Base-by-base conservation (phyloP, 2,113 vertebrate species). In the Rallus limicola region DNA sequence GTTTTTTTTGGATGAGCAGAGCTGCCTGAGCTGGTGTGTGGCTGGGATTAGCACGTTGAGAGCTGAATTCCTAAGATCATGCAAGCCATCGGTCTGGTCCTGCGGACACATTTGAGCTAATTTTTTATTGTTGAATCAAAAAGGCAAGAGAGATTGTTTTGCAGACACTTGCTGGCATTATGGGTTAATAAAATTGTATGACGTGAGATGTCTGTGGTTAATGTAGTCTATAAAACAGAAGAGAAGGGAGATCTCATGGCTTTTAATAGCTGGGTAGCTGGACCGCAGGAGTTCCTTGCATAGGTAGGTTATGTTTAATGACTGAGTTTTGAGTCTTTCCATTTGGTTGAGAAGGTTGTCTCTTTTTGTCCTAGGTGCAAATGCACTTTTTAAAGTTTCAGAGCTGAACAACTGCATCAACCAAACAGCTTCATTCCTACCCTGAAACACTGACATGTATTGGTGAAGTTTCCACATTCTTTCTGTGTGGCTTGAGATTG, bases 31-130 rank as follows among this genome's bases (percentile, higher is more conserved):
- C 0, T 26, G 42, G 44, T 74, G 50, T 63, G 76, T 1, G 3
- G 5, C 0, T 26, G n/a, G 82, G 31, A n/a, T 77, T 40, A 34
- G 52, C 28, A 6, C 2, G 0, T 34, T 19, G 33, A 64, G 42
- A 86, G 33, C 79, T 42, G 62, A 24, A 55, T 20, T 52, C 33
- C 16, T 36, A 82, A 70, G 42, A 26, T 77, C 40, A 15, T 60
- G 12, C 31, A 5, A 42, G 48, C 13, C 14, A 33, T 75, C 7
- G 2, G 21, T 26, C 23, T 21, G 3, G 19, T 23, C 52, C 19
- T 31, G 34, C 76, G 77, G 71, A 52, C 44, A 80, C 33, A 38
- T 10, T 24, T 26, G 55, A 89, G 46, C 69, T 55, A 7, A 2
- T 68, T 86, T 86, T 82, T 77, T 86, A 5, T 60, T 64, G 75